A percentile compares a stretch with the other conserved stretches of the same genome.
phyloP scores from a whole-genome alignment of 1,140 invertebrate species.

The Pomacea maculata region DNA sequence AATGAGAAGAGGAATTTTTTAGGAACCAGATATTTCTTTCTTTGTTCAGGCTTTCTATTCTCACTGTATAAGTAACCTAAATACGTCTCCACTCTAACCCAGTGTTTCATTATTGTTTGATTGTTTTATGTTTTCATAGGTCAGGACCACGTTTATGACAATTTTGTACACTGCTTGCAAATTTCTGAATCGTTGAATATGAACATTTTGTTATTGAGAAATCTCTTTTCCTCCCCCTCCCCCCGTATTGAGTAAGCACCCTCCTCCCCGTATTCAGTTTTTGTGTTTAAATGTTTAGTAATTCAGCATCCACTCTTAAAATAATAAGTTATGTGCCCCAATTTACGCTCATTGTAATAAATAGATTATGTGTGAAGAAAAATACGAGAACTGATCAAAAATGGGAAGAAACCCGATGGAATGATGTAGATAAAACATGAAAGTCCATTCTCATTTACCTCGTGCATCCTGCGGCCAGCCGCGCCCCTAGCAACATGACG shows the following conservation, averaged over 20 bases:
- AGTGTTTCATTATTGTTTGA: background rate
- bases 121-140: background rate
- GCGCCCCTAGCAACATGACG: slow-evolving; percentile 45
- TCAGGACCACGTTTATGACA: too few relatives aligned
- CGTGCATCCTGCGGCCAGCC: slow-evolving; percentile 49
- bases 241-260: too few relatives aligned
- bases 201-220: too few relatives aligned
- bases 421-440: background rate
- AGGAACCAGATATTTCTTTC: too few relatives aligned
- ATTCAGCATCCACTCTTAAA: background rate
- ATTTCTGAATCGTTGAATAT: too few relatives aligned
- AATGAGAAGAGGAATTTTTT: too few relatives aligned
- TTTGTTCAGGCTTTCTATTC: background rate
- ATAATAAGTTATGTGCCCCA: background rate
- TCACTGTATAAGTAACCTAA: background rate
- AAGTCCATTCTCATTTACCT: slow-evolving; percentile 32
- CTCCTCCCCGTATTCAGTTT: too few relatives aligned
- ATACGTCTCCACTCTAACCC: background rate
- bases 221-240: too few relatives aligned
- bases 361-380: background rate
- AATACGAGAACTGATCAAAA: background rate
- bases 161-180: too few relatives aligned
- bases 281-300: too few relatives aligned
- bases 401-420: background rate
- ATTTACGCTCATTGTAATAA: background rate